These are phyloP conservation scores for Myxocyprinus asiaticus DNA, from an alignment of 2,113 vertebrate species.

Conservation along the genomic window DNA sequence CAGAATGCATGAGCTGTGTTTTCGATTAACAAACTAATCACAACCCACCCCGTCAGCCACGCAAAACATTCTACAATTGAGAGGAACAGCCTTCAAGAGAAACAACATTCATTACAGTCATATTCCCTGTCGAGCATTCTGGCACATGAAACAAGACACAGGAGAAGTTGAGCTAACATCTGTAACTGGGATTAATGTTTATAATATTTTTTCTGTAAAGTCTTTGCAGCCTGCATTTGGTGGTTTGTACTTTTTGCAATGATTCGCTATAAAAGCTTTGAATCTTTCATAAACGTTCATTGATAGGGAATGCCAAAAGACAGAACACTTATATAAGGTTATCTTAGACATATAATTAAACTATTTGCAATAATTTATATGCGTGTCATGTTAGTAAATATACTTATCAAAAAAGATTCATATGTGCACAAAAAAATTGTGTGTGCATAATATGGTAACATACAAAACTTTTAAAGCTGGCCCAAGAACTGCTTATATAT, in stretches of 20 bases:
- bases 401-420: no score
- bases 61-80: neutral
- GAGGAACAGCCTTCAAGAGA: constrained; percentile 4
- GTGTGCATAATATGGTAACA: no score
- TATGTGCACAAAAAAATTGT: no score
- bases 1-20: constrained; percentile 30
- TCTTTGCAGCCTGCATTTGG: neutral
- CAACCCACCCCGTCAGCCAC: neutral
- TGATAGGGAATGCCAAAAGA: neutral
- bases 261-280: neutral
- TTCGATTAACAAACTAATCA: constrained; percentile 33
- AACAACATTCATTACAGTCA: constrained; percentile 8
- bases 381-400: no score
- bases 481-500: neutral
- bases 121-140: constrained; percentile 20
- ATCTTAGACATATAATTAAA: no score
- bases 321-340: neutral
- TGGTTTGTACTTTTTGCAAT: neutral
- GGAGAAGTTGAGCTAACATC: constrained; percentile 32
- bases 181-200: neutral
- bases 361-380: no score
- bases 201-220: neutral
- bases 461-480: neutral
- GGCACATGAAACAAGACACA: neutral
- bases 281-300: neutral